Evolutionary conservation across 2,113 vertebrate genomes (phyloP).

Genomic region (Eurystomus gularis): DNA sequence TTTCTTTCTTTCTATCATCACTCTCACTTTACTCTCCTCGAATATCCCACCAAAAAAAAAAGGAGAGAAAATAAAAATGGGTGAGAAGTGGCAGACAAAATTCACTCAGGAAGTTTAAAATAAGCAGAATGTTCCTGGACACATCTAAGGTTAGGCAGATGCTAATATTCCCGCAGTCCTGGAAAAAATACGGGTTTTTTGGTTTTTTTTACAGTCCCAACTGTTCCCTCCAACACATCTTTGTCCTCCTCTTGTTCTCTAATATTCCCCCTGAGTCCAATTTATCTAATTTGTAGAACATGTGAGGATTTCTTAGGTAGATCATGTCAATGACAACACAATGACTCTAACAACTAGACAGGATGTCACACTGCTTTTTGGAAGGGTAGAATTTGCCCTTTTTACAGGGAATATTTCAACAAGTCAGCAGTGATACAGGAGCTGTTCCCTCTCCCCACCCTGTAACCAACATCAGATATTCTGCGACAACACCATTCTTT

Average conservation of each 20-base stretch:
- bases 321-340: not conserved
- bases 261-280: not conserved
- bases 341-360: not conserved
- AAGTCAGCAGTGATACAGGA: not conserved
- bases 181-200: not conserved
- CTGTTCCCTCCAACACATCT: not conserved
- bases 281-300: not conserved
- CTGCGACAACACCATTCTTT: not conserved
- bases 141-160: not conserved
- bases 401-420: not conserved
- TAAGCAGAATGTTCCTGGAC: not conserved
- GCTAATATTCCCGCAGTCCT: not conserved
- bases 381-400: not conserved
- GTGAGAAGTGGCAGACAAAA: not conserved
- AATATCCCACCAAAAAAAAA: rapidly evolving
- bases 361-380: not conserved
- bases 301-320: not conserved
- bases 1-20: not conserved
- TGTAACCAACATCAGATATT: rapidly evolving
- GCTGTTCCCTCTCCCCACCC: not conserved
- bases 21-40: not conserved
- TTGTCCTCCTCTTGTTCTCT: not conserved
- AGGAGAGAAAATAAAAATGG: not conserved
- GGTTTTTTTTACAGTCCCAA: not conserved
- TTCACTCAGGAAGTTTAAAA: not conserved